A percentile compares a stretch with the other conserved stretches of the same genome.
Evolutionary conservation across 2,797 vertebrate species (phyloP).

Genomic region (Okamejei kenojei): DNA sequence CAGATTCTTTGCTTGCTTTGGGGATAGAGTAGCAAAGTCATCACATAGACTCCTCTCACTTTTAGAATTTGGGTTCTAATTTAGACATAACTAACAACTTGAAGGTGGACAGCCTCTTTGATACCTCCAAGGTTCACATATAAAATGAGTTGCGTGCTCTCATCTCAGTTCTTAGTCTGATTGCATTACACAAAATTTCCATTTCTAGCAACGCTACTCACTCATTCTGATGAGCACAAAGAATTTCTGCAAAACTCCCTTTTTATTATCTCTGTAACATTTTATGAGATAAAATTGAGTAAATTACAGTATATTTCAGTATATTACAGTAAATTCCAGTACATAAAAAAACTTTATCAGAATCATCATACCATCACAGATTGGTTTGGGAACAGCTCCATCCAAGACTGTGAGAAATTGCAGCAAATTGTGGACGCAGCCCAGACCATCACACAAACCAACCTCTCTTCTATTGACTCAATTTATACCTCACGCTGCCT

Average conservation of each 20-base stretch:
- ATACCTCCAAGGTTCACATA: background rate
- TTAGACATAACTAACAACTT: background rate
- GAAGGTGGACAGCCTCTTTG: background rate
- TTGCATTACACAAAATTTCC: background rate
- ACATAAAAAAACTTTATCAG: too few species aligned
- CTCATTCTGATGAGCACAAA: constrained; percentile 16
- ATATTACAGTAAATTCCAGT: too few species aligned
- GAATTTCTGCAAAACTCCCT: constrained; percentile 20
- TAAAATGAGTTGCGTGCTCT: background rate
- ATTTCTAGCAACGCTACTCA: too few species aligned
- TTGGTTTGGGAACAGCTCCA: too few species aligned
- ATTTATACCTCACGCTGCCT: too few species aligned
- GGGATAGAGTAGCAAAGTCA: background rate
- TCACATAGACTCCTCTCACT: background rate
- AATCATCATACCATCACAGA: too few species aligned
- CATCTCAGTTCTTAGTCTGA: background rate
- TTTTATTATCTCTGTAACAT: background rate
- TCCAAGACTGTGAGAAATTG: too few species aligned
- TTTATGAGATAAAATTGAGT: background rate
- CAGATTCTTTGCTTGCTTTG: background rate
- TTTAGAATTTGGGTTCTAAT: background rate
- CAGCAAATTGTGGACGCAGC: too few species aligned
- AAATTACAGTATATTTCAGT: background rate
- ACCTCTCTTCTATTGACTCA: too few species aligned
- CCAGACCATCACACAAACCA: too few species aligned